Evolutionary conservation across 2,113 vertebrate species (phyloP), one percentile per base, ranked within the genome.

Genomic region (Arothron firmamentum): DNA sequence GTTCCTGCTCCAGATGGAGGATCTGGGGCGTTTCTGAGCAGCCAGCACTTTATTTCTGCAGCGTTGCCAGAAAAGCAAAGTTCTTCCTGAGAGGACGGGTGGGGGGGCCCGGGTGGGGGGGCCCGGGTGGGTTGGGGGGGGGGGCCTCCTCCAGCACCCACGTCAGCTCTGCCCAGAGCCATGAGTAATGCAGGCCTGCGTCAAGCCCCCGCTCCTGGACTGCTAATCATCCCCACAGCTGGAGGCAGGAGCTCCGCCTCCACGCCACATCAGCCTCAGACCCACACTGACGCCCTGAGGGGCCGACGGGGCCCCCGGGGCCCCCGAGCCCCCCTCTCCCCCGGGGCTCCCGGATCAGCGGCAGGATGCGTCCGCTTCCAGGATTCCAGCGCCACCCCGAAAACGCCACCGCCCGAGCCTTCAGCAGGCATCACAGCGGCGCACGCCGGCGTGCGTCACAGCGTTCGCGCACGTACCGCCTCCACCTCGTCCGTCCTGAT

Each of bases 401-500:
- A 23, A 23, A 23, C 21, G 21, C 21, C 21, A 23, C 21, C 21
- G 21, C 21, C 21, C 23, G 2, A 52, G 23, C n/a, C 46, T 2
- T 47, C 17, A 43, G 34, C 68, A 23, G 57, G 52, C 58, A 48
- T 65, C 65, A 47, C 52, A 85, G 67, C 80, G 80, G 77, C 78
- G 72, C 61, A 77, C 57, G 84, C 82, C 84, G 72, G 61, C 38
- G 45, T 50, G 58, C 20, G 58, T 86, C 10, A 54, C 67, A 68
- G 50, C 38, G 65, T 63, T 77, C 71, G 58, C 3, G 21, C 21
- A 74, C 80, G 63, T 46, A 75, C 31, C 7, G 17, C 64, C 71
- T 79, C 81, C 82, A 85, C 82, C 84, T 80, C 82, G 82, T 88
- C 52, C 21, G 15, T 65, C 82, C 61, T 59, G 71, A 75, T 86